A percentile compares a stretch with the other conserved stretches of the same genome.
Evolutionary conservation across 1,140 invertebrate species (phyloP).

Genomic region (Drosophila nikananu): DNA sequence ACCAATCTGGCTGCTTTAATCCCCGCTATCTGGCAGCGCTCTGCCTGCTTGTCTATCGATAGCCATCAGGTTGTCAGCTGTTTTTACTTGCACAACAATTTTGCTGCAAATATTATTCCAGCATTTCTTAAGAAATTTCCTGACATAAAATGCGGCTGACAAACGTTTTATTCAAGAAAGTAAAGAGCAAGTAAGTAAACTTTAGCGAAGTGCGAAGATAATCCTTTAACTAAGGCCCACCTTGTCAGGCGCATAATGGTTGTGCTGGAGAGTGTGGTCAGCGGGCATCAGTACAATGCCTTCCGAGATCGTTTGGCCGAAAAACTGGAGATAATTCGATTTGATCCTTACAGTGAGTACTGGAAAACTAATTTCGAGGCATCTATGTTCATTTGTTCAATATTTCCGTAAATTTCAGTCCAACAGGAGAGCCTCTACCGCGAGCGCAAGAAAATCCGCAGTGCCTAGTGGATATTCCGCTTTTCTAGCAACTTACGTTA

Average conservation of each 20-base stretch:
- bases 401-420: constrained; percentile 86
- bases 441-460: constrained; percentile 89
- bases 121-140: not conserved
- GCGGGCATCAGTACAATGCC: constrained; percentile 89
- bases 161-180: constrained; percentile 69
- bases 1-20: not conserved
- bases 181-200: constrained; percentile 74
- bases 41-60: not conserved
- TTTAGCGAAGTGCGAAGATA: constrained; percentile 52
- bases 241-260: constrained; percentile 89
- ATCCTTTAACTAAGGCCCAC: not conserved
- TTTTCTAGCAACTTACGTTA: constrained; percentile 1
- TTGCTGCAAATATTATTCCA: constrained; percentile 11
- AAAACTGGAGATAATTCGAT: constrained; percentile 90
- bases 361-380: not conserved
- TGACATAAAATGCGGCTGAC: constrained; percentile 65
- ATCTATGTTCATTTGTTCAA: not conserved
- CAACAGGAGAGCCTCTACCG: constrained; percentile 88
- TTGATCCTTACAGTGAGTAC: constrained; percentile 92
- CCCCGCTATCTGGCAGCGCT: not conserved
- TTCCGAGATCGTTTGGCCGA: constrained; percentile 91
- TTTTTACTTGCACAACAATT: constrained; percentile 39
- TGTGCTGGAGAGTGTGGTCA: constrained; percentile 91
- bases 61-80: not conserved
- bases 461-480: constrained; percentile 74